Evolutionary conservation across 2,888 invertebrate species (phyloP).

Genomic region (Drosophila dives): DNA sequence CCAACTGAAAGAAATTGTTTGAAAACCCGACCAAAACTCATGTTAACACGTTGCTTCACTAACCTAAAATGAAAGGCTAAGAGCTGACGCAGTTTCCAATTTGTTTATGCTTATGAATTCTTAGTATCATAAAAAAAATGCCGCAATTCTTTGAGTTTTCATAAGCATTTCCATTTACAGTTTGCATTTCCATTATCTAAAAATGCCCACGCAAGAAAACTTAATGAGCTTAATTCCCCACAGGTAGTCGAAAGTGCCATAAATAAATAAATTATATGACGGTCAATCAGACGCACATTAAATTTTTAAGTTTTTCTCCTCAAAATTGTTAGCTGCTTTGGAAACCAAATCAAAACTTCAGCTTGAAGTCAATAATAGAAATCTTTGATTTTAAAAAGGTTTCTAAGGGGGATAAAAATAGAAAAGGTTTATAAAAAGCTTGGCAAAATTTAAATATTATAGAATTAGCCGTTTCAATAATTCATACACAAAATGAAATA

Average conservation of each 20-base stretch:
- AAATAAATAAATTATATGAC: slow-evolving; percentile 55
- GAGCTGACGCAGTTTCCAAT: slow-evolving; percentile 55
- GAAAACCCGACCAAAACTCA: slow-evolving; percentile 6
- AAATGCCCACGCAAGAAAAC: slow-evolving; percentile 39
- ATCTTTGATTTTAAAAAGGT: neutral
- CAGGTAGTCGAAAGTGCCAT: slow-evolving; percentile 52
- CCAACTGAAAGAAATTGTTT: slow-evolving; percentile 4
- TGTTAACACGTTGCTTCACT: slow-evolving; percentile 1
- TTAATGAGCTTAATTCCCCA: slow-evolving; percentile 60
- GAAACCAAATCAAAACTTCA: slow-evolving; percentile 13
- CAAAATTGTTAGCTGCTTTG: slow-evolving; percentile 18
- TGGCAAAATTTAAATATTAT: neutral
- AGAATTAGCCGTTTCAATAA: neutral
- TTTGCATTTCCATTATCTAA: slow-evolving; percentile 38
- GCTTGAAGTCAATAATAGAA: neutral
- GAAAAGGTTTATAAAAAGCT: too few relatives aligned
- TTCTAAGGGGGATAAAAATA: neutral
- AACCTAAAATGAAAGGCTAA: slow-evolving; percentile 17
- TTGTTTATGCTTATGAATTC: slow-evolving; percentile 66
- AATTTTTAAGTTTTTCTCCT: slow-evolving; percentile 57
- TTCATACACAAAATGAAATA: neutral
- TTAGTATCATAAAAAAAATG: slow-evolving; percentile 44
- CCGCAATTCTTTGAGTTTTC: slow-evolving; percentile 41
- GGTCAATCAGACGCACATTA: slow-evolving; percentile 52
- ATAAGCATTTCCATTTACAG: slow-evolving; percentile 31